Conservation (phyloP, 2,113 vertebrate species). For the Blennius ocellaris region DNA sequence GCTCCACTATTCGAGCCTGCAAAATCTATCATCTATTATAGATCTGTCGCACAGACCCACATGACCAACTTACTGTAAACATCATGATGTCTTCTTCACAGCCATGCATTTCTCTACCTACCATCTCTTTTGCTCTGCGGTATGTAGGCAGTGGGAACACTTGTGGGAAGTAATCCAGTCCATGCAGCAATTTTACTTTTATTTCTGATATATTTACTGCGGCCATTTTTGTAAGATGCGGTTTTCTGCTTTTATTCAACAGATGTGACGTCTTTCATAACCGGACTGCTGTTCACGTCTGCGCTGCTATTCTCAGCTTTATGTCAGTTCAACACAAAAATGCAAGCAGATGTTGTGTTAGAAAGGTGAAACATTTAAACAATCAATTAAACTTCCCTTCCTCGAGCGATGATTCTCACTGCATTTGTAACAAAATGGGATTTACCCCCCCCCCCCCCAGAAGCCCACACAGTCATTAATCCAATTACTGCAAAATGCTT, state of each 20-base stretch:
- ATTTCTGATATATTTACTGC: constrained; percentile 2
- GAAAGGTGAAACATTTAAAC: constrained; percentile 30
- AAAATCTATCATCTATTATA: constrained; percentile 56
- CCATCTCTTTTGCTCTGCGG: background rate
- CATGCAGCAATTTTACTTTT: constrained; percentile 1
- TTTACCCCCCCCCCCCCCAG: background rate
- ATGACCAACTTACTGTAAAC: constrained; percentile 30
- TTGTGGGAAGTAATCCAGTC: background rate
- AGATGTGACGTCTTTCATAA: background rate
- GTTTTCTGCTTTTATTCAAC: background rate
- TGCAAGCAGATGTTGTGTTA: constrained; percentile 33
- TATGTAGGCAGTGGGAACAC: constrained; percentile 29
- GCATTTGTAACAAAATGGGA: constrained; percentile 9
- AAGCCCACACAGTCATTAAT: constrained; percentile 30
- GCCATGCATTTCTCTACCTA: constrained; percentile 5
- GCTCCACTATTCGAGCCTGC: constrained; percentile 20
- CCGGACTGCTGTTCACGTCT: constrained; percentile 10
- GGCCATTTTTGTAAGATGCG: constrained; percentile 1
- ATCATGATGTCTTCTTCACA: constrained; percentile 19
- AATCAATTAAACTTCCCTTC: constrained; percentile 42
- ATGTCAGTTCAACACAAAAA: constrained; percentile 37
- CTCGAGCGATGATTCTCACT: constrained; percentile 5
- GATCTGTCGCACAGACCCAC: constrained; percentile 44
- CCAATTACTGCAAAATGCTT: constrained; percentile 16
- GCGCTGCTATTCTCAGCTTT: constrained; percentile 13